Base-by-base conservation (phyloP, 2,113 vertebrate genomes). In the Furnarius figulus region DNA sequence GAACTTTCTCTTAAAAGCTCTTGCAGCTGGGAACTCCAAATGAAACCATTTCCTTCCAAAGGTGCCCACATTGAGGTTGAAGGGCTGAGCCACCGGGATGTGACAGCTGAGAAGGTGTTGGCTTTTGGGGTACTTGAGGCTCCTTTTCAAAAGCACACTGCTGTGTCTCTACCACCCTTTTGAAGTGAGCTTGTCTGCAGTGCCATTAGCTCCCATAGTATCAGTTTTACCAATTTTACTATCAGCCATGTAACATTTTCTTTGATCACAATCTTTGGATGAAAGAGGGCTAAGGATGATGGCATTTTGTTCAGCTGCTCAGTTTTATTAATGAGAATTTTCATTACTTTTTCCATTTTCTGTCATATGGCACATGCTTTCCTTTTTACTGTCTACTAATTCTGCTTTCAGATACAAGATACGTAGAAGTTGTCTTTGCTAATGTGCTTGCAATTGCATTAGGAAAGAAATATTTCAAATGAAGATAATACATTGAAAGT, bases 381-480 rank as follows among this genome's bases (percentile, higher is more conserved):
- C 27, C 27, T 84, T 95, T 90, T 90, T 50, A 90, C 39, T 95
- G 55, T 74, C 92, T 84, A 62, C 59, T 86, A 90, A 80, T 62
- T 12, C 68, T 74, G 59, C 72, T 84, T 96, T 92, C 65, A 89
- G 80, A 93, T 46, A 93, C 44, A 72, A 89, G 66, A 86, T 71
- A 78, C 8, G 55, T 44, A 91, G 73, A 91, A 78, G 56, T 56
- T 87, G 65, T 84, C 76, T 86, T 90, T 84, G 33, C 47, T 95
- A 86, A 95, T 81, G 76, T 65, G 66, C 61, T 92, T 91, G 37
- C 52, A 91, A 89, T 52, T 87, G 73, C 89, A 91, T 79, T 91
- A 95, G 52, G 27, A 67, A 82, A 89, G 65, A 89, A 91, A 8
- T 93, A 92, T 61, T 93, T 90, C 61, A 92, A 75, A 78, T 75